Base-by-base conservation (phyloP, 2,888 invertebrate genomes). In the Arrhopalites spinosus region DNA sequence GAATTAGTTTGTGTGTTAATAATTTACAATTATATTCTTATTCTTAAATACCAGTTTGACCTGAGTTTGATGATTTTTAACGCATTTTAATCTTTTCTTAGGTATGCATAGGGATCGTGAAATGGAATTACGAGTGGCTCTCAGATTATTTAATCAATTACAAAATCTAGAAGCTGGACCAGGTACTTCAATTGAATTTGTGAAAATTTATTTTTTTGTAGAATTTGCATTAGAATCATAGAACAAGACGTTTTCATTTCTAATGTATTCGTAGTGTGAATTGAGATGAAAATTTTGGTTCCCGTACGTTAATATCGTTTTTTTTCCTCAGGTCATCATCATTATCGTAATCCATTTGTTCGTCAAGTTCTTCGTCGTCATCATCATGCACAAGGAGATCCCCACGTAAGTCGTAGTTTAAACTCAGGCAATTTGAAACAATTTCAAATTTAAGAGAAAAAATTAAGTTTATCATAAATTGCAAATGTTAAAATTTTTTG, bases 101-200 rank as follows among this genome's bases (percentile, higher is more conserved):
- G 61, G 70, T 1, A 36, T 56, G 5, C 71, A 71, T 27, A 2
- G 71, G 13, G 70, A 69, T 29, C 67, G 67, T 23, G 71, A 59
- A 43, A 59, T 71, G 5, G 61, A 71, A 17, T 25, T 71, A 17
- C 27, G 61, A 25, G 56, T 71, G 15, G 71, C 71, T 13, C 23
- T 30, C 15, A 27, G 71, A 25, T 27, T 71, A 17, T 71, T 56
- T 23, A 29, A 71, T 20, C 71, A 71, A 23, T 29, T 71, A 43
- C 53, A 69, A 30, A 20, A 71, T 43, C 27, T 71, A 36, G 71
- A 45, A 13, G 7, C 11, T n/a, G 59, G 23, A 23, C 59, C 20
- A 8, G 50, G 50, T 50, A 45, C 7, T 11, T 45, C 45, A 45
- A 11, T 45, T 45, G 45, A 11, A 45, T 45, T 11, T 45, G 15